phyloP scores from a whole-genome alignment of 2,113 vertebrate genomes.

The Phaetusa simplex region DNA sequence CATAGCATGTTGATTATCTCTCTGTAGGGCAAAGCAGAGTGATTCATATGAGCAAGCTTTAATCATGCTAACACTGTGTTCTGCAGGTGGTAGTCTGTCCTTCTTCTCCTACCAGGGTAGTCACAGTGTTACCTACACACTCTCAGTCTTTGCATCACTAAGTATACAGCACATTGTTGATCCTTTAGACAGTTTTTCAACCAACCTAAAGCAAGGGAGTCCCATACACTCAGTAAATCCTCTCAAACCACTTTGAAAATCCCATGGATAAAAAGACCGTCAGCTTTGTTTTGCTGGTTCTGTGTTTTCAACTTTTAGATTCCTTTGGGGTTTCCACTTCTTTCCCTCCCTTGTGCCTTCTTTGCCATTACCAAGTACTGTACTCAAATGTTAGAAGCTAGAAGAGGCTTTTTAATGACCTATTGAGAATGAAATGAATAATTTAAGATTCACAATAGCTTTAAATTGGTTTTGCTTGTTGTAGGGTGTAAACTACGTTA shows the following conservation, averaged over 20 bases:
- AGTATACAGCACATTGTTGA: neutral
- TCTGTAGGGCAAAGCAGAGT: neutral
- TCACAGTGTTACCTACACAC: neutral
- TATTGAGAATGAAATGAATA: slow-evolving; percentile 43
- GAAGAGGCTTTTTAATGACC: slow-evolving; percentile 11
- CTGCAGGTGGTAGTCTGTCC: neutral
- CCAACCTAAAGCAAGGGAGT: neutral
- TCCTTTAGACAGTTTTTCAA: neutral
- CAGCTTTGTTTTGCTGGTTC: neutral
- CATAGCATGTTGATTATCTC: neutral
- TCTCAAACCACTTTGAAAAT: neutral
- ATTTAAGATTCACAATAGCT: slow-evolving; percentile 52
- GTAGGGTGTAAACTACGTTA: slow-evolving; percentile 1
- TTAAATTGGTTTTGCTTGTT: slow-evolving; percentile 32
- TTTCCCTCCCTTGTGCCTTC: neutral
- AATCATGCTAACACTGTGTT: neutral
- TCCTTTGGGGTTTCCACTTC: neutral
- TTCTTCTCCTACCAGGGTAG: neutral
- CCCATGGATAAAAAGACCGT: slow-evolving; percentile 17
- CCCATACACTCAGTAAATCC: neutral
- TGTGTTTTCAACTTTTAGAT: neutral
- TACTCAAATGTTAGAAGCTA: neutral
- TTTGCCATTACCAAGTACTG: neutral
- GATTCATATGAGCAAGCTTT: neutral
- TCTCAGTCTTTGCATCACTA: neutral